Percentiles rank a stretch among this genome's conserved stretches.
phyloP scores from a whole-genome alignment of 2,888 invertebrate species.

The Nemurella pictetii region DNA sequence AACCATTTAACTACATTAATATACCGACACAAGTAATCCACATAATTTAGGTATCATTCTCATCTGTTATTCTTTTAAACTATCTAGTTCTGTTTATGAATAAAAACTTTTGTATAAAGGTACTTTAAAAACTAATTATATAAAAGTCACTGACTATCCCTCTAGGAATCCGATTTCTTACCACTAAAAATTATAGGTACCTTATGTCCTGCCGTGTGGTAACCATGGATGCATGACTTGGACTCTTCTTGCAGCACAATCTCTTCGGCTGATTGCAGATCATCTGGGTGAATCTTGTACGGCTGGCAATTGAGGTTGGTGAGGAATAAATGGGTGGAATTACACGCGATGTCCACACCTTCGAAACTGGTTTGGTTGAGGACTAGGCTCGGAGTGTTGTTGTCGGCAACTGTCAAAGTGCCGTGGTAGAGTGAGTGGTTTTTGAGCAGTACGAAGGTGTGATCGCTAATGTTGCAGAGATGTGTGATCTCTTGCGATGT shows the following conservation, averaged over 20 bases:
- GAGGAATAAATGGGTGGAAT: conserved; percentile 62
- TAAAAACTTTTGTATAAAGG: too few species aligned
- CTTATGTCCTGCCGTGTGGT: conserved; percentile 63
- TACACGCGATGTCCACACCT: conserved; percentile 66
- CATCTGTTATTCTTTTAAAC: too few species aligned
- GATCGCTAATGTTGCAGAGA: conserved; percentile 54
- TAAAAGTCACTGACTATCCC: too few species aligned
- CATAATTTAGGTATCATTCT: too few species aligned
- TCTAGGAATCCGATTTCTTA: too few species aligned
- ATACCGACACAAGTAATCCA: too few species aligned
- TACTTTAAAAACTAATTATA: too few species aligned
- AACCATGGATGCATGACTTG: conserved; percentile 68
- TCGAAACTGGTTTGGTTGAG: conserved; percentile 54
- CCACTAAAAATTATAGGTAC: not conserved
- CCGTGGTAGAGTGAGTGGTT: conserved; percentile 54
- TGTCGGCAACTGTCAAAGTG: conserved; percentile 44
- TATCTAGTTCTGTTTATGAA: too few species aligned
- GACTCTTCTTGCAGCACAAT: conserved; percentile 65
- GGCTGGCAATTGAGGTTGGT: conserved; percentile 65
- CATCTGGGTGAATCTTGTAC: conserved; percentile 58
- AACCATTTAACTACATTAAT: too few species aligned
- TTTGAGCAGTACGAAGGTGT: conserved; percentile 54
- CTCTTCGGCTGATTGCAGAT: conserved; percentile 62
- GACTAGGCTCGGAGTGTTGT: conserved; percentile 1
- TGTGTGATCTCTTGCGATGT: conserved; percentile 51